A percentile compares a stretch with the other conserved stretches of the same genome.
phyloP scores from a whole-genome alignment of 2,888 invertebrate species.

The Timandra comae region DNA sequence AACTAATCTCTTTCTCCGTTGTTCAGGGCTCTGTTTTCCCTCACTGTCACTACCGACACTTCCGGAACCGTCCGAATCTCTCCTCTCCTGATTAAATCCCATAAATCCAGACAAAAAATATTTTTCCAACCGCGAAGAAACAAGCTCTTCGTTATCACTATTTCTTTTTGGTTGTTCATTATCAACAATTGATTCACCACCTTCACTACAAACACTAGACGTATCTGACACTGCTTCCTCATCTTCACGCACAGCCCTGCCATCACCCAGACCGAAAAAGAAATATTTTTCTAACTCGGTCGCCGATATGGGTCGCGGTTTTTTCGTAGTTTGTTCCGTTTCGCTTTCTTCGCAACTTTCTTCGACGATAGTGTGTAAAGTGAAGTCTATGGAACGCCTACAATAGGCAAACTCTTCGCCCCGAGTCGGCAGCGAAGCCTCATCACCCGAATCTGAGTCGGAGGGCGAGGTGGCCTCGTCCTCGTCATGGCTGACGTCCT shows the following conservation, averaged over 20 bases:
- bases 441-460: slow-evolving; percentile 82
- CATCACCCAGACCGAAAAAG: slow-evolving; percentile 90
- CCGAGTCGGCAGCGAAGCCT: slow-evolving; percentile 81
- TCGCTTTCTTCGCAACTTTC: slow-evolving; percentile 97
- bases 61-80: slow-evolving; percentile 88
- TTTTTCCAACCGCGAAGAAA: slow-evolving; percentile 90
- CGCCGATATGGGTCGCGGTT: slow-evolving; percentile 83
- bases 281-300: slow-evolving; percentile 94
- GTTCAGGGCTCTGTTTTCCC: slow-evolving; percentile 91
- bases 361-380: slow-evolving; percentile 94
- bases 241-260: slow-evolving; percentile 72
- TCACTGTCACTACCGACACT: slow-evolving; percentile 95
- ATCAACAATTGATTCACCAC: slow-evolving; percentile 83
- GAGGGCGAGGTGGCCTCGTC: slow-evolving; percentile 83
- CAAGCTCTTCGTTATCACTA: slow-evolving; percentile 83
- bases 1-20: slow-evolving; percentile 86
- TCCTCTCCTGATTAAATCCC: slow-evolving; percentile 85
- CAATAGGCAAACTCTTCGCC: slow-evolving; percentile 90
- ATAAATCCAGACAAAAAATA: slow-evolving; percentile 92
- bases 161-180: slow-evolving; percentile 73
- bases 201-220: slow-evolving; percentile 90
- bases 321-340: slow-evolving; percentile 80
- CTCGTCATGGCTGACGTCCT: slow-evolving; percentile 89
- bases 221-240: slow-evolving; percentile 87
- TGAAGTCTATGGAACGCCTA: slow-evolving; percentile 89